Evolutionary conservation across 2,797 vertebrate genomes (phyloP).

Genomic region (Octomys mimax): DNA sequence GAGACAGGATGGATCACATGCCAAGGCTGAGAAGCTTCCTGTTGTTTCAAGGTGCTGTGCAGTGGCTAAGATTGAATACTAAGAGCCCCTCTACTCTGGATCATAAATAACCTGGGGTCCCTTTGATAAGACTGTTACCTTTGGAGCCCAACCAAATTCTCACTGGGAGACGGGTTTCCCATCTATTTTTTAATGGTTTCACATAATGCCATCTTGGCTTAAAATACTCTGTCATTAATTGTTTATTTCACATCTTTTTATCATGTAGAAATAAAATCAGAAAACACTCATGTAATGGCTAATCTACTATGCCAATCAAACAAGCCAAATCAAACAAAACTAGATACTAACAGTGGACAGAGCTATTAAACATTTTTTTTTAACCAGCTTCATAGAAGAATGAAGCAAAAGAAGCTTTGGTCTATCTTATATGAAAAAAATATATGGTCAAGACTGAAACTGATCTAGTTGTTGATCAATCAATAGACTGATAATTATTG

Average conservation of each 20-base stretch:
- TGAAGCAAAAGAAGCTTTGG: background rate
- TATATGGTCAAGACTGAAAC: slow-evolving; percentile 10
- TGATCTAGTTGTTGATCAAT: slow-evolving; percentile 58
- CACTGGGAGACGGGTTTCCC: slow-evolving; percentile 21
- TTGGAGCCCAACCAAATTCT: slow-evolving; percentile 73
- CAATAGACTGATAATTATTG: slow-evolving; percentile 77
- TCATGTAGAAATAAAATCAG: slow-evolving; percentile 67
- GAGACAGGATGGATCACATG: slow-evolving; percentile 69
- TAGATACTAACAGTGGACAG: background rate
- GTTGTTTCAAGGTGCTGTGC: slow-evolving; percentile 31
- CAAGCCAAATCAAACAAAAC: slow-evolving; percentile 60
- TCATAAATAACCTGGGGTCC: slow-evolving; percentile 74
- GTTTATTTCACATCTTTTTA: slow-evolving; percentile 72
- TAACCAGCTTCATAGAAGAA: background rate
- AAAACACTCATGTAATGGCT: slow-evolving; percentile 62
- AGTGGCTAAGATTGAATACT: slow-evolving; percentile 56
- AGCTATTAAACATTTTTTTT: background rate
- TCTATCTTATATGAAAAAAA: slow-evolving; percentile 15
- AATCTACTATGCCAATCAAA: slow-evolving; percentile 27
- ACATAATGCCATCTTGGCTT: slow-evolving; percentile 58
- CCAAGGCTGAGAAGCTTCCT: slow-evolving; percentile 55
- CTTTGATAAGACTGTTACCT: slow-evolving; percentile 70
- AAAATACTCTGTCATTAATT: slow-evolving; percentile 56
- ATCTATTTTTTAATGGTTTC: slow-evolving; percentile 71
- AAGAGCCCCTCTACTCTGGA: slow-evolving; percentile 15